phyloP scores from a whole-genome alignment of 1,140 invertebrate species.

The Dufourea novaeangliae region DNA sequence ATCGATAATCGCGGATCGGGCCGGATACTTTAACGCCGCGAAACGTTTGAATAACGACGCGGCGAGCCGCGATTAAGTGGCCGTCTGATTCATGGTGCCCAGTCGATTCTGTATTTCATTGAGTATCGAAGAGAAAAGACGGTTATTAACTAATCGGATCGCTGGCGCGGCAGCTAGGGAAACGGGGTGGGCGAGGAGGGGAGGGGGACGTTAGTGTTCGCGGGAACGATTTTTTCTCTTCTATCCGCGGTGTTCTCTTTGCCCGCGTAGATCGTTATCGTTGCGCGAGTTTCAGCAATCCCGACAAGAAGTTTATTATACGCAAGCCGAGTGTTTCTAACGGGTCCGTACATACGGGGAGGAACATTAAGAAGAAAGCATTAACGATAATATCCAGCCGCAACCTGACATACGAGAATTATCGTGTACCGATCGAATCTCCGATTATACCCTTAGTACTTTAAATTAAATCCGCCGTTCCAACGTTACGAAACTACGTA shows the following conservation, averaged over 20 bases:
- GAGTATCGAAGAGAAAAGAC: not conserved
- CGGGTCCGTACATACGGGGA: not conserved
- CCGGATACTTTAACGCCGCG: not conserved
- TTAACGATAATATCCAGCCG: not conserved
- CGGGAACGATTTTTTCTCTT: not conserved
- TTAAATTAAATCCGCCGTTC: no score
- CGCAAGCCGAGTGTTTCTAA: constrained; percentile 5
- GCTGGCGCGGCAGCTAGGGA: not conserved
- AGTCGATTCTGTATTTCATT: constrained; percentile 27
- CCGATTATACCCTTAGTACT: no score
- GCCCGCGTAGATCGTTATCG: not conserved
- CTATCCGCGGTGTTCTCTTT: not conserved
- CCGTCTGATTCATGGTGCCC: constrained; percentile 20
- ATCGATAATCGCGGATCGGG: not conserved
- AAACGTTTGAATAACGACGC: constrained; percentile 1
- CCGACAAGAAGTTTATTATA: constrained; percentile 29
- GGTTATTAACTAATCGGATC: constrained; percentile 30
- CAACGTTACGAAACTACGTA: no score
- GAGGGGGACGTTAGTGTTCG: not conserved
- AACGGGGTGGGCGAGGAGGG: not conserved
- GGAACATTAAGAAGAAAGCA: not conserved
- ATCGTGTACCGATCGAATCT: no score
- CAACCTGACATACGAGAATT: not conserved
- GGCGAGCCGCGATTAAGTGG: not conserved
- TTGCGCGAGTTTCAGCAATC: not conserved